Evolutionary conservation across 53 echinoderm and acorn worm genomes (phyloP), one percentile per base, ranked within the genome.

Genomic region (Henricia sp.): DNA sequence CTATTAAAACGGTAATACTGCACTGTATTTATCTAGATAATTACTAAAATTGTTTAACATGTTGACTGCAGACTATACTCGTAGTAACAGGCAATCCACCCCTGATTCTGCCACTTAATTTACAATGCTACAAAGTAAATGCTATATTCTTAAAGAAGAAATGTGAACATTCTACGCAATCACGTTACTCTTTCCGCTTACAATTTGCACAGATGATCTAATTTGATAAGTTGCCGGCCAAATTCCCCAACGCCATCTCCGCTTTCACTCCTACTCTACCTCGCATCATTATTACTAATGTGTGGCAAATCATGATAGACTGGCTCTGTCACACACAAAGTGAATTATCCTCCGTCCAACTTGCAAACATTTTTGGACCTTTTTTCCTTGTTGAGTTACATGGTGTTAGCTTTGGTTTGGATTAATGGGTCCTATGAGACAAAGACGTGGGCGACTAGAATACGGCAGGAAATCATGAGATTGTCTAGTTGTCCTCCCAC

Each of bases 231-330:
- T 46, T 34, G 55, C 52, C 74, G 38, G 9, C 40, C 23, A 6
- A 23, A 39, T 28, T 71, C 62, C 5, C 33, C 10, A 33, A 48
- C 17, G 29, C 35, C 13, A 23, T 58, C 42, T 43, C 6, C 27
- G 58, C 62, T 19, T 12, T 77, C 77, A 58, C 19, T 17, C n/a
- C 42, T 8, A 27, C 60, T 53, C 60, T 43, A 42, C 54, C 34
- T 19, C 12, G n/a, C 35, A 39, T 74, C 74, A 74, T 55, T 55
- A 74, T 34, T 74, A 53, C 38, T 74, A 55, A 74, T 74, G 55
- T 55, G 25, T 39, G 24, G 20, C 74, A 55, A 53, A 74, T 74
- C 55, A 19, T 37, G 38, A 74, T 74, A 55, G 35, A 55, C 24
- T 1, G 74, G 36, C 4, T 20, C 39, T 20, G 20, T 23, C 37